Evolutionary conservation across 1,140 invertebrate species (phyloP), one percentile per base, ranked within the genome.

Genomic region (Probaryconus sp.): DNA sequence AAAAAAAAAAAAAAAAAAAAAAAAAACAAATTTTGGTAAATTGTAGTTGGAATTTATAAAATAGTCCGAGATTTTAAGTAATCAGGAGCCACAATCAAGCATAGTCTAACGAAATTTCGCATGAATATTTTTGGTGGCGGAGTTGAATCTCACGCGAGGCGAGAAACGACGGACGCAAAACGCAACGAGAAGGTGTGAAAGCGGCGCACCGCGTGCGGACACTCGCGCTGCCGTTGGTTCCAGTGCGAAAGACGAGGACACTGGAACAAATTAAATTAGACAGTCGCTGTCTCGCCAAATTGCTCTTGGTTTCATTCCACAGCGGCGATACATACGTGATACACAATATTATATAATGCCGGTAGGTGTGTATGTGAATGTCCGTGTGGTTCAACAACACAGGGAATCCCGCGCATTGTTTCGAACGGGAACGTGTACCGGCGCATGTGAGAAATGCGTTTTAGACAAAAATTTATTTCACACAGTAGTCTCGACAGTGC

Each of bases 201-300:
- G 64, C 73, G 65, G 60, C 30, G 37, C 42, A 11, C 45, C 38
- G 38, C 10, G 43, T 9, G 10, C 40, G 51, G 53, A 51, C 51
- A 42, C 21, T n/a, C 14, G 38, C 10, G 31, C 30, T 13, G 38
- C 20, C 28, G n/a, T n/a, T 13, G 50, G 24, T 53, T 43, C 14
- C 48, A 56, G 43, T 16, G 68, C 55, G 55, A 65, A 69, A 45
- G 73, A 75, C 65, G 47, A 67, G 75, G 69, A 77, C 55, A 55
- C 60, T 40, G 53, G 65, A 72, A 71, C 67, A 79, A 79, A 79
- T 79, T 79, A 75, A 77, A 79, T 79, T 79, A 79, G 78, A 79
- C 75, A 79, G 78, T 50, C 68, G 77, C 63, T 77, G 78, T 75
- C 75, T 75, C 75, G 71, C 58, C 67, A 76, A 77, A 79, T 77